These are phyloP conservation scores for Amblyraja radiata DNA, from an alignment of 2,797 vertebrate genomes.

Conservation along the genomic window DNA sequence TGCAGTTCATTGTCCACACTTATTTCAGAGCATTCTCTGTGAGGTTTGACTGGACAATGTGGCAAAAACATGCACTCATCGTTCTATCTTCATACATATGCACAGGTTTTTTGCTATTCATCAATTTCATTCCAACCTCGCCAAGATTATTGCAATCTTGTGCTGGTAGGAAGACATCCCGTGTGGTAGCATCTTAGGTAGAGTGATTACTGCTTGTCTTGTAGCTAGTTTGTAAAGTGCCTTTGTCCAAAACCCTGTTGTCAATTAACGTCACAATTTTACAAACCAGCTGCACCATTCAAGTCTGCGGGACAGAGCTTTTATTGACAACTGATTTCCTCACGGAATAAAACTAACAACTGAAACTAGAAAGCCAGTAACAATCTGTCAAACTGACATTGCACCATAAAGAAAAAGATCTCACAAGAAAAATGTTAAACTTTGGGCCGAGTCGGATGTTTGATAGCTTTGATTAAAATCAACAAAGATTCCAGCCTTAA, in stretches of 20 bases:
- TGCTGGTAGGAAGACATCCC: not conserved
- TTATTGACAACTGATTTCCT: not conserved
- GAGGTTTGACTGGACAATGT: not conserved
- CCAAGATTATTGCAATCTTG: not conserved
- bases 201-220: not conserved
- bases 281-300: not conserved
- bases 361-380: not conserved
- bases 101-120: not conserved
- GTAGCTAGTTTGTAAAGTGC: not conserved
- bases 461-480: not conserved
- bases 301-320: not conserved
- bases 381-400: not conserved
- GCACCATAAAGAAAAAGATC: not conserved
- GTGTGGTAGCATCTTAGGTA: not conserved
- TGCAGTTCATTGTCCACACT: not conserved
- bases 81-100: not conserved
- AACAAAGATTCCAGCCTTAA: not conserved
- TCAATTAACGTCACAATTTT: not conserved
- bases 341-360: not conserved
- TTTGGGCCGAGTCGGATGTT: not conserved
- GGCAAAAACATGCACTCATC: not conserved
- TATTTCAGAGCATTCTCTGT: not conserved
- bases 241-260: constrained; percentile 9
- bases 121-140: not conserved
- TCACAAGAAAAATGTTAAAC: not conserved